Base-by-base conservation (phyloP, 2,113 vertebrate genomes). In the Otolemur garnettii region DNA sequence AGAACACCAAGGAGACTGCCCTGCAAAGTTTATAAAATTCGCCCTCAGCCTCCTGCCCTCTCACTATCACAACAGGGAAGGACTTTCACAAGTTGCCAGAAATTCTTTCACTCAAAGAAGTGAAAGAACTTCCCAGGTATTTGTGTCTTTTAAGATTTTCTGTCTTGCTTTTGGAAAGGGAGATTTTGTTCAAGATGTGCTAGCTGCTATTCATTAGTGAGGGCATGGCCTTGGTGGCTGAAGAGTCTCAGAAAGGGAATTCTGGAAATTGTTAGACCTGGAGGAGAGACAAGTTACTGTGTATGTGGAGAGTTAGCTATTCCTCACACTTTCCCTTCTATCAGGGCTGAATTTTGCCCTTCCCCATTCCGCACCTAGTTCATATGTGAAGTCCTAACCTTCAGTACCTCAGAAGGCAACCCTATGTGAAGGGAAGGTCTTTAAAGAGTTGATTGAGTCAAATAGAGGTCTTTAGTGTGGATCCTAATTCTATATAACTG, bases 121-220 rank as follows among this genome's bases (percentile, higher is more conserved):
- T 90, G 1, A 50, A 50, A 50, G 45, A 26, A 35, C 91, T 62
- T 80, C 15, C 12, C 14, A n/a, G 38, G 18, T 66, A 68, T 53
- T 94, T 74, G n/a, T 12, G 87, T 62, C 42, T 87, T 86, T 87
- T 30, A 90, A 72, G 59, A 66, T 22, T 83, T 87, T 66, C 15
- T 77, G 77, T 84, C 60, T 69, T 85, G n/a, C 33, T 22, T 42
- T 11, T 77, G 53, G 66, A 77, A 83, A 95, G 26, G 53, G 71
- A 24, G 21, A 57, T 60, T 88, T 89, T 82, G 24, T 55, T 66
- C 19, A 62, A 59, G 84, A 15, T 78, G 2, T n/a, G 11, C 68
- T 35, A 64, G 38, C 30, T 4, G 4, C 33, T 55, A 30, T 35
- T 42, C 69, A 57, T 89, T 75, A 64, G 9, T n/a, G 13, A 7